Evolutionary conservation across 35 echinoderm and acorn worm genomes (phyloP).

Genomic region (Amphiura filiformis): DNA sequence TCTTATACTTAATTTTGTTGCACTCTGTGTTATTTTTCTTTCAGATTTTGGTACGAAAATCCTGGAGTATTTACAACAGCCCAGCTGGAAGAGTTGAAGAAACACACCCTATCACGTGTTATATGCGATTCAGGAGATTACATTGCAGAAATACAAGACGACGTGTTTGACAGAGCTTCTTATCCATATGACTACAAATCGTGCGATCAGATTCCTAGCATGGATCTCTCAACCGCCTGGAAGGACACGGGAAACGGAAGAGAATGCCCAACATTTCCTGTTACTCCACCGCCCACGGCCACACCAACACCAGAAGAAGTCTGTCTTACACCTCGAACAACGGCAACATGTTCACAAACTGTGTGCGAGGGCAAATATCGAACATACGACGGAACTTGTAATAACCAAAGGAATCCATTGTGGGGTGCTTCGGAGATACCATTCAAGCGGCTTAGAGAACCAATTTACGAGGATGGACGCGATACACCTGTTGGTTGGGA

Average conservation of each 20-base stretch:
- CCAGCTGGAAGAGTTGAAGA: neutral
- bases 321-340: neutral
- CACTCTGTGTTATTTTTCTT: no score
- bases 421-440: neutral
- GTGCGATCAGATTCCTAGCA: neutral
- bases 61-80: neutral
- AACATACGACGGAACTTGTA: neutral
- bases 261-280: neutral
- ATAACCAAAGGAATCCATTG: neutral
- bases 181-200: neutral
- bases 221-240: neutral
- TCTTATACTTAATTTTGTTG: no score
- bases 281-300: neutral
- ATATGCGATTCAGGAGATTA: neutral
- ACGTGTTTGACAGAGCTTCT: neutral
- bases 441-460: neutral
- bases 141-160: neutral
- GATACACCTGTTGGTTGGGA: neutral
- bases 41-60: no score
- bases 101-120: neutral
- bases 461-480: neutral
- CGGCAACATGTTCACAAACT: neutral
- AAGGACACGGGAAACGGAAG: neutral
- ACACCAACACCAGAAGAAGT: neutral
- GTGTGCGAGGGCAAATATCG: no score